Evolutionary conservation across 2,888 invertebrate genomes (phyloP).

Genomic region (Iselma pallidipennis): DNA sequence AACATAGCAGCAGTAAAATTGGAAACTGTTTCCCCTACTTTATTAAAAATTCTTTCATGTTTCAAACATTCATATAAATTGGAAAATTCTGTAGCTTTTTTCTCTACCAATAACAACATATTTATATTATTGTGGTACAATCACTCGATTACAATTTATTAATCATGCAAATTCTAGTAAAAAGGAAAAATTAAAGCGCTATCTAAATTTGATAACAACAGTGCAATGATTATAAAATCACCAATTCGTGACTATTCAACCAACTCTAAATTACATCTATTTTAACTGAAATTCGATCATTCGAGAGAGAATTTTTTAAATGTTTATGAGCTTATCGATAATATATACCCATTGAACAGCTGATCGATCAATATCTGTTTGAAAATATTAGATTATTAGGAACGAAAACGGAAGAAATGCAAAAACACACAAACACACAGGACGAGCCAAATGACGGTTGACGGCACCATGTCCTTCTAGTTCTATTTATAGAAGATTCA

Average conservation of each 20-base stretch:
- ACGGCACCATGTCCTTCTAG: constrained; percentile 15
- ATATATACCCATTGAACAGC: no score
- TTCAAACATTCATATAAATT: neutral
- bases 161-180: no score
- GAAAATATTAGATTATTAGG: no score
- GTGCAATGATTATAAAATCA: neutral
- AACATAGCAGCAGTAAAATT: neutral
- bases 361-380: no score
- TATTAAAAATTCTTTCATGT: neutral
- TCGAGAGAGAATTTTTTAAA: no score
- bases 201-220: neutral
- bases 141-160: no score
- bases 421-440: no score
- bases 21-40: neutral
- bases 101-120: no score
- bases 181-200: neutral
- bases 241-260: neutral
- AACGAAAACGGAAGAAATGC: no score
- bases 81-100: neutral
- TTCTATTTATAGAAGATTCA: constrained; percentile 27
- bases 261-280: neutral
- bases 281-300: neutral
- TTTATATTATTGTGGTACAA: no score
- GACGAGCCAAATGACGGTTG: no score
- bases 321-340: no score